Evolutionary conservation across 2,888 invertebrate species (phyloP), one percentile per base, ranked within the genome.

Genomic region (Operophtera brumata): DNA sequence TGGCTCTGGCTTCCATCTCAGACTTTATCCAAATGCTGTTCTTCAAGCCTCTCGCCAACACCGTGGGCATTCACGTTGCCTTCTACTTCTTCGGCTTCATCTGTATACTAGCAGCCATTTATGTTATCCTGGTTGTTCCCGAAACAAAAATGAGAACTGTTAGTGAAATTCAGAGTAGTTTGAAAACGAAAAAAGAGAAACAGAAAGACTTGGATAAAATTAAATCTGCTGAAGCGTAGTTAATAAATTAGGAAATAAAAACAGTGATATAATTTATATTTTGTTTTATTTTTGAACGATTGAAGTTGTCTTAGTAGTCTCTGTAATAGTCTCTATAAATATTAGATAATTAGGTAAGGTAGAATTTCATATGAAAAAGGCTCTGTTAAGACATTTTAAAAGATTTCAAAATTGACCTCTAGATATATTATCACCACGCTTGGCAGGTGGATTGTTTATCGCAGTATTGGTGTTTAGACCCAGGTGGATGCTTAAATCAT

Each of bases 71-170:
- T 1, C 74, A 85, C 54, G 74, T 73, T 0, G 72, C 82, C 0
- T 86, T 86, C 62, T 86, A 75, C 66, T 77, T 81, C 62, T 86
- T 80, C 34, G 82, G 81, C 1, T 52, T 54, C 1, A 60, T 84
- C 3, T 86, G 85, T 49, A 32, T 86, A 13, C 2, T 67, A 1
- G 69, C 80, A 34, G 69, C 81, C 0, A 5, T 72, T 0, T 86
- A 83, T 54, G 73, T 80, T 0, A 47, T 77, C 32, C 35, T 83
- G 3, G 69, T 67, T 20, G 70, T 86, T 1, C 86, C 86, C 1
- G 86, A 86, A 54, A 86, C 86, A 0, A 84, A 77, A 54, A 68
- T 69, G 46, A 75, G 77, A 43, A 67, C 61, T 6, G 59, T 85
- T 0, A 74, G 77, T n/a, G 82, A 86, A 44, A 86, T 86, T 7